These are phyloP conservation scores for Lithophane semibrunnea DNA, from an alignment of 2,888 invertebrate genomes.

Conservation along the genomic window DNA sequence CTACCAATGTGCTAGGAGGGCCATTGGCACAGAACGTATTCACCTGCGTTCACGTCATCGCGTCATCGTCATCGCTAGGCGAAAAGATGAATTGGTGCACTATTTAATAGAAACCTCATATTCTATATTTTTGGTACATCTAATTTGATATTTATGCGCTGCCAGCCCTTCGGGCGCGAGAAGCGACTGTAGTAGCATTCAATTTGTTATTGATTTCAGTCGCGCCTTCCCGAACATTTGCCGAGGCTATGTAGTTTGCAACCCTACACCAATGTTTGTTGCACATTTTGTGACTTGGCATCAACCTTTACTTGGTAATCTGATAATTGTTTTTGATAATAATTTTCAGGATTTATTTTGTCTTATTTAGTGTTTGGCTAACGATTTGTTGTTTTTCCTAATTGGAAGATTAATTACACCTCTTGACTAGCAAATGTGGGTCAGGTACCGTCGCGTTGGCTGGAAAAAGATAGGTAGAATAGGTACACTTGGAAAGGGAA, in stretches of 20 bases:
- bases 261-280: conserved; percentile 22
- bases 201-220: conserved; percentile 48
- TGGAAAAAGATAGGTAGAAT: background rate
- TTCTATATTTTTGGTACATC: conserved; percentile 5
- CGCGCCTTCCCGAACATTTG: conserved; percentile 1
- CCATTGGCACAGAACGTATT: no score
- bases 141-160: conserved; percentile 19
- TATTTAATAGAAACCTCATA: background rate
- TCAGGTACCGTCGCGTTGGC: background rate
- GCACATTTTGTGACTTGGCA: conserved; percentile 36
- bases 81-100: background rate
- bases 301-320: conserved; percentile 6
- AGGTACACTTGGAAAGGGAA: background rate
- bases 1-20: no score
- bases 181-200: conserved; percentile 33
- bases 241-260: conserved; percentile 22
- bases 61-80: no score
- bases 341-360: conserved; percentile 10
- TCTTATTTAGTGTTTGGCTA: background rate
- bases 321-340: conserved; percentile 6
- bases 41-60: background rate
- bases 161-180: conserved; percentile 35
- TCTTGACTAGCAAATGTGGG: conserved; percentile 1
- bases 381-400: conserved; percentile 1
- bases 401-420: background rate